These are phyloP conservation scores for Gouania willdenowi DNA, from an alignment of 2,797 vertebrate genomes.

Conservation along the genomic window DNA sequence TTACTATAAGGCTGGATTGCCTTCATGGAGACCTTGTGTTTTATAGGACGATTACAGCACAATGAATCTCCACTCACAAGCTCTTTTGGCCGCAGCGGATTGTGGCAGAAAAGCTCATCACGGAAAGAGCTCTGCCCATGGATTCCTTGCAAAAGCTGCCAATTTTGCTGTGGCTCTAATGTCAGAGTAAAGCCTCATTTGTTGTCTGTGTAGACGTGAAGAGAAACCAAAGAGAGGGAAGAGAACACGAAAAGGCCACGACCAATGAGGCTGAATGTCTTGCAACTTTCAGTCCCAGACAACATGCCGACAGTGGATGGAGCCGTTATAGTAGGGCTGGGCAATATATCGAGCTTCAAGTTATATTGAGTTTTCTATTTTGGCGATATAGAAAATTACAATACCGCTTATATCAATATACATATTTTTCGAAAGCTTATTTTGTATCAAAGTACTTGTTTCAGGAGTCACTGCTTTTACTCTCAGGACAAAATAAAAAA, in stretches of 20 bases:
- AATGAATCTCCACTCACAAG: constrained; percentile 42
- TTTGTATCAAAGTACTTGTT: too few relatives aligned
- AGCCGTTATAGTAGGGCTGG: too few relatives aligned
- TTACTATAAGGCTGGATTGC: constrained; percentile 19
- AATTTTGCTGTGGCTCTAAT: constrained; percentile 25
- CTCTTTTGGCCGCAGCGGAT: constrained; percentile 28
- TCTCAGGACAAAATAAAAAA: too few relatives aligned
- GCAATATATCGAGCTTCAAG: too few relatives aligned
- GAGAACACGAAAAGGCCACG: constrained; percentile 20
- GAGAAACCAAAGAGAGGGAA: constrained; percentile 12
- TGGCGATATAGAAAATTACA: too few relatives aligned
- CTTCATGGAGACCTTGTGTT: constrained; percentile 32
- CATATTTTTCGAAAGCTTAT: too few relatives aligned
- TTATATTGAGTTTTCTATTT: too few relatives aligned
- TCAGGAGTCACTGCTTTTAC: too few relatives aligned
- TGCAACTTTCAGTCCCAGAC: constrained; percentile 13
- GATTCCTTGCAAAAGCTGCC: constrained; percentile 27
- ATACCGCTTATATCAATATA: too few relatives aligned
- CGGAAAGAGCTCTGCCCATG: constrained; percentile 9
- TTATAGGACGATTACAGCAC: constrained; percentile 38
- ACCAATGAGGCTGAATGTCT: constrained; percentile 24
- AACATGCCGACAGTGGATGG: constrained; percentile 16
- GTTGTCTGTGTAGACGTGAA: constrained; percentile 19
- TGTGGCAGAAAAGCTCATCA: constrained; percentile 44
- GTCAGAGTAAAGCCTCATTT: constrained; percentile 26